These are phyloP conservation scores for Eriocheir sinensis DNA, from an alignment of 1,140 invertebrate species.

Conservation along the genomic window DNA sequence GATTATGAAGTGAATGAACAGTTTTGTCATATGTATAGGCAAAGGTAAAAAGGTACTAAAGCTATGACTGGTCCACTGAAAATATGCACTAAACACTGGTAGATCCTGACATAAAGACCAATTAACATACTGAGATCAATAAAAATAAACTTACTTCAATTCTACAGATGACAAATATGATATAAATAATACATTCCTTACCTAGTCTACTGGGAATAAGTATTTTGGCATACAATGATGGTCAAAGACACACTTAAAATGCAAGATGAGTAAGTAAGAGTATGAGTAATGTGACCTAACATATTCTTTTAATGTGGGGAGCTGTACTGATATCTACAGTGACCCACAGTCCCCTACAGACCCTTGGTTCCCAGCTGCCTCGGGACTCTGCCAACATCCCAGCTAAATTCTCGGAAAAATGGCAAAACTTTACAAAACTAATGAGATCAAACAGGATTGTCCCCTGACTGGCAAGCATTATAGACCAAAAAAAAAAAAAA, in stretches of 20 bases:
- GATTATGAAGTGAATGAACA: too few relatives aligned
- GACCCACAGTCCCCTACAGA: background rate
- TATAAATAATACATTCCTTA: background rate
- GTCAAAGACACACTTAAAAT: background rate
- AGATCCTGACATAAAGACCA: background rate
- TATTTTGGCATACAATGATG: slow-evolving; percentile 13
- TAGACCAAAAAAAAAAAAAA: slow-evolving; percentile 61
- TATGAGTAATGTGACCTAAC: background rate
- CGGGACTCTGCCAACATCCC: slow-evolving; percentile 26
- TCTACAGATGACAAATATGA: too few relatives aligned
- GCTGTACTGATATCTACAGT: background rate
- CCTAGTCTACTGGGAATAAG: background rate
- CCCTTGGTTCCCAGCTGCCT: background rate
- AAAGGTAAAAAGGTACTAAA: background rate
- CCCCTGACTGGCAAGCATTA: slow-evolving; percentile 70
- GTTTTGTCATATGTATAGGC: too few relatives aligned
- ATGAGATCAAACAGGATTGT: slow-evolving; percentile 72
- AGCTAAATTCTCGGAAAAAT: slow-evolving; percentile 46
- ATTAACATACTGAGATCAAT: background rate
- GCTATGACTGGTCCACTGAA: background rate
- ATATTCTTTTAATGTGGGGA: background rate
- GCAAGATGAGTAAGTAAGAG: background rate
- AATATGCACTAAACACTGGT: background rate
- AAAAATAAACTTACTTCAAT: background rate
- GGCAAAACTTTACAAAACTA: slow-evolving; percentile 66